Conservation (phyloP, 2,888 invertebrate species). For the Phasia obesa region DNA sequence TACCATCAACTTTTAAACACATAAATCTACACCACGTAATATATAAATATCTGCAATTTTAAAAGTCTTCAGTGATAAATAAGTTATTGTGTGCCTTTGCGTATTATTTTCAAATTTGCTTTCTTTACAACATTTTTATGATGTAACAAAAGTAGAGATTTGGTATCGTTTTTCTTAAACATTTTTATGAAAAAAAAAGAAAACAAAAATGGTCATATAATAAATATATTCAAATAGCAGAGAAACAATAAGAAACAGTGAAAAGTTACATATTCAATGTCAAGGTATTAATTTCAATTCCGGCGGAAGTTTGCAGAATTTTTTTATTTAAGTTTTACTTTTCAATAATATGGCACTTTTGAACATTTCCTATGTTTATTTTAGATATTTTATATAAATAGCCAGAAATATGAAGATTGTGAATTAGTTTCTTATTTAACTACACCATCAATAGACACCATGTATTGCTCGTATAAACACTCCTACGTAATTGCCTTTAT, state of each 20-base stretch:
- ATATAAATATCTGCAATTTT: too few species aligned
- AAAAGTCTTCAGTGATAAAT: too few species aligned
- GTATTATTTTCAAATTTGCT: too few species aligned
- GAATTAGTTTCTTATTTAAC: constrained; percentile 49
- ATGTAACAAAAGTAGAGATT: background rate
- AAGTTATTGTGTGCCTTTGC: too few species aligned
- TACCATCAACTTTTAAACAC: too few species aligned
- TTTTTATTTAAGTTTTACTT: constrained; percentile 17
- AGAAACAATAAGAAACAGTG: background rate
- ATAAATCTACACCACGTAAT: too few species aligned
- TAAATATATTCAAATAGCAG: too few species aligned
- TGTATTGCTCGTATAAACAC: constrained; percentile 49
- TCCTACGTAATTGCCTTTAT: constrained; percentile 18
- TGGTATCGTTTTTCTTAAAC: constrained; percentile 6
- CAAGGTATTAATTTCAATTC: constrained; percentile 67
- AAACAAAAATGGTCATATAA: background rate
- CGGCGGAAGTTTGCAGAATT: constrained; percentile 59
- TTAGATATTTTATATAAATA: constrained; percentile 51
- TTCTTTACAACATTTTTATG: background rate
- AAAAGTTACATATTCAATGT: constrained; percentile 19
- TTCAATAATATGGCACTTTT: constrained; percentile 16
- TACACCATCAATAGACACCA: constrained; percentile 36
- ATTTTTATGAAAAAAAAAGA: too few species aligned
- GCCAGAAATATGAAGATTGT: constrained; percentile 1
- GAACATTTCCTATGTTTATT: background rate